Percentiles rank a stretch among this genome's conserved stretches.
Conservation (phyloP, 2,113 vertebrate species). For the Lepisosteus oculatus region DNA sequence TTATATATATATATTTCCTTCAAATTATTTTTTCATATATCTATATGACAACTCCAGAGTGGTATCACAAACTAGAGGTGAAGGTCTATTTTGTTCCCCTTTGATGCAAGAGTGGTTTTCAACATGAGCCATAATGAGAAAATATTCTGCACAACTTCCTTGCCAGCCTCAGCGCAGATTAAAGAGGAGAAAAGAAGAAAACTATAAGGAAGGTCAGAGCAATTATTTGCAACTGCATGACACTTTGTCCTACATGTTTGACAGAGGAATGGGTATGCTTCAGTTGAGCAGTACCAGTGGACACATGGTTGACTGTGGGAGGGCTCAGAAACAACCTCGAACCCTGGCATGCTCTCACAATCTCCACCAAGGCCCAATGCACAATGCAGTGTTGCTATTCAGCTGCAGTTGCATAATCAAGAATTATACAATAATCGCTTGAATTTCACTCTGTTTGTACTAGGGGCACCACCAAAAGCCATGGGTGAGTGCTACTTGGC, state of each 20-base stretch:
- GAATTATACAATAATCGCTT: constrained; percentile 59
- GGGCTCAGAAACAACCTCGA: neutral
- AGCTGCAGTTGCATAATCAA: constrained; percentile 53
- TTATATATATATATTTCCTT: no score
- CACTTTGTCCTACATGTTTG: constrained; percentile 2
- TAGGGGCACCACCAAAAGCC: constrained; percentile 39
- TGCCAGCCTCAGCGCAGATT: no score
- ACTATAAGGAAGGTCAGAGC: constrained; percentile 1
- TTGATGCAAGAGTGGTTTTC: no score
- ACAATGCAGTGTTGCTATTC: constrained; percentile 49
- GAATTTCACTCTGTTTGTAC: constrained; percentile 42
- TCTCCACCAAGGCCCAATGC: constrained; percentile 31
- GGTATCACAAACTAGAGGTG: no score
- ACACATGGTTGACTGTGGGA: neutral
- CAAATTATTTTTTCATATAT: no score
- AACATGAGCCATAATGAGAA: no score
- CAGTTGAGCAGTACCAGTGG: neutral
- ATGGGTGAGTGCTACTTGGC: constrained; percentile 44
- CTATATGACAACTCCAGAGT: no score
- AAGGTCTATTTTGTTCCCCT: no score
- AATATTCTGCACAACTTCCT: no score
- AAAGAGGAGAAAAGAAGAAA: neutral
- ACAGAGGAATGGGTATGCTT: neutral
- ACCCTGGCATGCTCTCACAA: neutral
- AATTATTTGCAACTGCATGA: neutral